Conservation (phyloP, 2,888 invertebrate genomes). For the Dioctria rufipes region DNA sequence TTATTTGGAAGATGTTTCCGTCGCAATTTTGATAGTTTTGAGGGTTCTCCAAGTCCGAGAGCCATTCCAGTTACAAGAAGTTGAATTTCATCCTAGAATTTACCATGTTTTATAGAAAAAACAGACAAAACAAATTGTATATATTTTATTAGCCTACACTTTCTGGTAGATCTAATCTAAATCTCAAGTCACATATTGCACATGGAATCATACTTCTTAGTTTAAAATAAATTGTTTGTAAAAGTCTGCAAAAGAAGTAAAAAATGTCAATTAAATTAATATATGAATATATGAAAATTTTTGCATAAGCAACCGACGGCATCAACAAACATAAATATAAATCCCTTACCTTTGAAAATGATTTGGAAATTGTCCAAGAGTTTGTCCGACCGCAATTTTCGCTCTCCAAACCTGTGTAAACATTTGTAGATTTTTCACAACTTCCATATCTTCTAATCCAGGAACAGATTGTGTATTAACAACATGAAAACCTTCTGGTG, state of each 20-base stretch:
- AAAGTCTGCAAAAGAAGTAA: constrained; percentile 69
- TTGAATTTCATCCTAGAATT: constrained; percentile 77
- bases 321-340: no score
- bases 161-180: constrained; percentile 90
- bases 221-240: constrained; percentile 89
- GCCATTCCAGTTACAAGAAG: constrained; percentile 84
- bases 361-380: constrained; percentile 73
- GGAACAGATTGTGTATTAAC: constrained; percentile 85
- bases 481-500: constrained; percentile 84
- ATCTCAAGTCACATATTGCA: constrained; percentile 85
- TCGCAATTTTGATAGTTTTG: constrained; percentile 72
- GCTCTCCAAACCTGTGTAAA: constrained; percentile 87
- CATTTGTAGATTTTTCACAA: constrained; percentile 83
- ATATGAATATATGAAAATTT: constrained; percentile 12
- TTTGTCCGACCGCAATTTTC: constrained; percentile 74
- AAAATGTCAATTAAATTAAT: not conserved
- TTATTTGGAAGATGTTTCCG: constrained; percentile 66
- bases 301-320: no score
- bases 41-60: constrained; percentile 79
- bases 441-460: constrained; percentile 79
- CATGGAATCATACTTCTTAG: constrained; percentile 90
- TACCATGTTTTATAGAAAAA: not conserved
- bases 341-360: constrained; percentile 72
- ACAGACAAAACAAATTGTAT: not conserved
- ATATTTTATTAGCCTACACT: constrained; percentile 72